These are phyloP conservation scores for Labroides dimidiatus DNA, from an alignment of 2,797 vertebrate species.

Conservation along the genomic window DNA sequence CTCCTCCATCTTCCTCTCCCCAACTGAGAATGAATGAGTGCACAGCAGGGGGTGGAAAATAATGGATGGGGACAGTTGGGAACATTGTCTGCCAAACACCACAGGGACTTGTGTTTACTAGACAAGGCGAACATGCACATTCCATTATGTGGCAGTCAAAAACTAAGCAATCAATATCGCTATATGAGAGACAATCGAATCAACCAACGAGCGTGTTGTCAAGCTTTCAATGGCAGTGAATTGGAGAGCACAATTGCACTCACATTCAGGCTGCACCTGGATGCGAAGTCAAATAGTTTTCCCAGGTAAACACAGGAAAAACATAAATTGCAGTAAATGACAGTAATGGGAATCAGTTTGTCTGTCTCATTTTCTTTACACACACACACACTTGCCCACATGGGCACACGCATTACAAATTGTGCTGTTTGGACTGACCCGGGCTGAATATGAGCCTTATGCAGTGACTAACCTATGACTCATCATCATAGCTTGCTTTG, in stretches of 20 bases:
- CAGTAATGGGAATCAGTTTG: conserved; percentile 11
- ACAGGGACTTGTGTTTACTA: conserved; percentile 64
- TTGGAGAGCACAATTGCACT: conserved; percentile 19
- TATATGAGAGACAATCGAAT: conserved; percentile 54
- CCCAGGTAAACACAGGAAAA: conserved; percentile 21
- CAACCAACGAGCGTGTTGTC: conserved; percentile 50
- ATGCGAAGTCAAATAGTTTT: conserved; percentile 36
- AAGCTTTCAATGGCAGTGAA: conserved; percentile 60
- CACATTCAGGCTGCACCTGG: conserved; percentile 41
- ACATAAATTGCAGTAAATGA: too few species aligned
- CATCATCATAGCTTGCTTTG: conserved; percentile 39
- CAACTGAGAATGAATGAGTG: conserved; percentile 65
- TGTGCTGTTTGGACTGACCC: conserved; percentile 5
- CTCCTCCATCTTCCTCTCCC: conserved; percentile 53
- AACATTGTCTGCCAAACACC: conserved; percentile 66
- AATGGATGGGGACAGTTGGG: conserved; percentile 69
- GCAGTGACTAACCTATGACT: conserved; percentile 67
- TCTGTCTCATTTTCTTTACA: conserved; percentile 19
- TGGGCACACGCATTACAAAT: conserved; percentile 1
- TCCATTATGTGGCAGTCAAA: conserved; percentile 60
- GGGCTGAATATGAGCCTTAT: conserved; percentile 38
- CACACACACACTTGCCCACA: not conserved
- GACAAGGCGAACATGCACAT: conserved; percentile 63
- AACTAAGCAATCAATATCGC: conserved; percentile 52
- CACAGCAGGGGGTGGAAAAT: conserved; percentile 60